Evolutionary conservation across 2,113 vertebrate species (phyloP).

Genomic region (Psittacula cyanocephala): DNA sequence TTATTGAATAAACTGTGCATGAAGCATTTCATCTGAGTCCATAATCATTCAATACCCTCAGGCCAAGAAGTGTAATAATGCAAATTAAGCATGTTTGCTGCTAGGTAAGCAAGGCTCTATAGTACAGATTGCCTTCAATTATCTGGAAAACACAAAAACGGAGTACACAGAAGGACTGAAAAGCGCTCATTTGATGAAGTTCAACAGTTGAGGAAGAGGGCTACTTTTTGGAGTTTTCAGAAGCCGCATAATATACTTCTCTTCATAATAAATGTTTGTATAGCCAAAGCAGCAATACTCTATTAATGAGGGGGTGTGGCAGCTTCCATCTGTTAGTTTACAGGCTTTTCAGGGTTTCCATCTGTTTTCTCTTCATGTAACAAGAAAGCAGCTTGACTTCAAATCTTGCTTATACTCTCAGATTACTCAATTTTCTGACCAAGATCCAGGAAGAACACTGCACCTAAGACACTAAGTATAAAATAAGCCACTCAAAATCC

Average conservation of each 20-base stretch:
- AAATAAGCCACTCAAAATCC: not conserved
- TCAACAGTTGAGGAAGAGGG: not conserved
- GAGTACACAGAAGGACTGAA: not conserved
- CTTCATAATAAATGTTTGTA: not conserved
- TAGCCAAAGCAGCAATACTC: conserved; percentile 14
- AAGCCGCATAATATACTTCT: not conserved
- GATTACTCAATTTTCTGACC: not conserved
- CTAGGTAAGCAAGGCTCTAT: not conserved
- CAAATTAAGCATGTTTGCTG: not conserved
- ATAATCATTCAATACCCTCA: not conserved
- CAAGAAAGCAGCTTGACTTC: conserved; percentile 22
- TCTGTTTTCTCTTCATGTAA: conserved; percentile 37
- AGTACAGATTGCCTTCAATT: not conserved
- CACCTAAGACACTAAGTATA: not conserved
- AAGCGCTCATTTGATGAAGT: not conserved
- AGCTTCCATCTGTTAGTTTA: conserved; percentile 59
- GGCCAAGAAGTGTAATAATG: not conserved
- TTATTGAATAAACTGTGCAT: not conserved
- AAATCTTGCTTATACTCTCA: not conserved
- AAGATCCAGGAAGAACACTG: not conserved
- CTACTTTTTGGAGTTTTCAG: not conserved
- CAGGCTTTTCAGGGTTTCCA: conserved; percentile 45
- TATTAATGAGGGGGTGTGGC: conserved; percentile 29
- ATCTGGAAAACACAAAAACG: not conserved
- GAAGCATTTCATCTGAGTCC: not conserved